phyloP scores from a whole-genome alignment of 2,113 vertebrate species.

The Ochotona princeps region DNA sequence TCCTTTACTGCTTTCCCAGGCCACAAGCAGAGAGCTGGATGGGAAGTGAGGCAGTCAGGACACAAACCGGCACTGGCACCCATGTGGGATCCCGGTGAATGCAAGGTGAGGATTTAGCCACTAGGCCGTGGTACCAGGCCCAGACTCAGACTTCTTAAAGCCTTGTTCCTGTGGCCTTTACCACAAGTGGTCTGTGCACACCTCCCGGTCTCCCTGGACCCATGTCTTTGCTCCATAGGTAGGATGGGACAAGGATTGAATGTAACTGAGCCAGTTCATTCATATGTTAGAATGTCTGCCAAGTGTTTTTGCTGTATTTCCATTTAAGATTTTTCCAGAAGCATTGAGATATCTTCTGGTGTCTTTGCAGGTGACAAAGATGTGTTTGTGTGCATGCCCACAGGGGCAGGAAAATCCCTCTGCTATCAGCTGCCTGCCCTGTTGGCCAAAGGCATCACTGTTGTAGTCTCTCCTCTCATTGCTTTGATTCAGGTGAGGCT shows the following conservation, averaged over 20 bases:
- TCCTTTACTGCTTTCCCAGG: too few species aligned
- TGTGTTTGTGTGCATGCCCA: conserved; percentile 99
- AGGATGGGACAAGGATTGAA: neutral
- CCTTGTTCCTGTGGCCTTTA: neutral
- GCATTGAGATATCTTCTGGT: conserved; percentile 55
- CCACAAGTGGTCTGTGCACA: neutral
- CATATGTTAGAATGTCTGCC: neutral
- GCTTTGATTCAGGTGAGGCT: conserved; percentile 96
- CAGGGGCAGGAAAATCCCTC: conserved; percentile 97
- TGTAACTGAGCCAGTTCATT: neutral
- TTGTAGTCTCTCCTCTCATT: conserved; percentile 97
- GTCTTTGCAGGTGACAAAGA: conserved; percentile 92
- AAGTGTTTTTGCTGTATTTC: neutral
- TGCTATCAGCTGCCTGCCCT: conserved; percentile 98
- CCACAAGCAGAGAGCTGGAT: too few species aligned
- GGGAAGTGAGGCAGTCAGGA: too few species aligned
- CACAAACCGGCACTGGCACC: too few species aligned
- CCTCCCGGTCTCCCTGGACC: neutral
- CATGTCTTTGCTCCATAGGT: neutral
- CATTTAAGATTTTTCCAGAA: conserved; percentile 14
- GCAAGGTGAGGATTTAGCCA: too few species aligned
- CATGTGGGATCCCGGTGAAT: too few species aligned
- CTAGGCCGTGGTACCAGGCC: too few species aligned
- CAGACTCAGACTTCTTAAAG: too few species aligned
- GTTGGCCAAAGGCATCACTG: conserved; percentile 93